Base-by-base conservation (phyloP, 2,888 invertebrate species). In the Ditula angustiorana region DNA sequence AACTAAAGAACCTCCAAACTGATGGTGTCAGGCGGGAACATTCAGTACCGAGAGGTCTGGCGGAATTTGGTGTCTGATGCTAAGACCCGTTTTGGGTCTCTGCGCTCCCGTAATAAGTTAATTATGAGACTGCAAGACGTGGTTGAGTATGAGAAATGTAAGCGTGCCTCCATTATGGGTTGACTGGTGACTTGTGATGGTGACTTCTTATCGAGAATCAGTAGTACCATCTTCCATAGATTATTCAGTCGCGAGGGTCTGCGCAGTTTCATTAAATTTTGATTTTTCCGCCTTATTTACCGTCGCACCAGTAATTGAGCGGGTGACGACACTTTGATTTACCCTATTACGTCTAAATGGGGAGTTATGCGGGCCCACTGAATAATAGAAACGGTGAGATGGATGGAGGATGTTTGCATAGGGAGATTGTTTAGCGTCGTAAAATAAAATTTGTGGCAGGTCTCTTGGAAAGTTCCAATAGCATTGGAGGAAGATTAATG, bases 221-320 rank as follows among this genome's bases (percentile, higher is more conserved):
- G 1, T 50, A 26, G 62, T 57, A 30, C 19, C 10, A 2, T 1
- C 41, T 10, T 5, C 8, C 50, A 63, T 63, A 33, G 41, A 63
- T 44, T 57, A 63, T 63, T 63, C 57, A 63, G n/a, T 19, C 13
- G 35, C 35, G 33, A 49, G 19, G 63, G 30, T n/a, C 37, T 5
- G 53, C 47, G 41, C 53, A 41, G 59, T 55, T 62, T 67, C 63
- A 63, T 67, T 67, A 67, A 67, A 67, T 44, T 67, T 67, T 55
- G 67, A 67, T 67, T 67, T 67, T 67, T 63, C 67, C 47, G 52
- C 62, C 53, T 58, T 67, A 67, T 67, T 67, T 67, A 63, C 66
- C 49, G 53, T 13, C 26, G 28, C 41, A 13, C 46, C n/a, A 16
- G 62, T 66, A 66, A 66, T 57, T 57, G 62, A 61, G 61, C 50